Evolutionary conservation across 2,113 vertebrate genomes (phyloP), one percentile per base, ranked within the genome.

Genomic region (Daubentonia madagascariensis): DNA sequence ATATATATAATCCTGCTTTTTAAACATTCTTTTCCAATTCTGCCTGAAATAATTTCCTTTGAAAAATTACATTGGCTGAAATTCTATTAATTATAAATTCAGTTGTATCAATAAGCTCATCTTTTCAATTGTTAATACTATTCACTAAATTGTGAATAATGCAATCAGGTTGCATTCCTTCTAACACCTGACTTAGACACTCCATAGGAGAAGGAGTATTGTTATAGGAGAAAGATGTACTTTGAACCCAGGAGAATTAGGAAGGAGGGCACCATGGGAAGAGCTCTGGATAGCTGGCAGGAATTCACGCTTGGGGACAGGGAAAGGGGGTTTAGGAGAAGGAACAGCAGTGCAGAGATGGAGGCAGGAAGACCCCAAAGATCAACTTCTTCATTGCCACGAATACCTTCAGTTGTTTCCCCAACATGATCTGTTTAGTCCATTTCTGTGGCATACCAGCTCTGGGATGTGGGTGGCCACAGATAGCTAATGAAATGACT

Each of bases 21-120:
- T 78, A 91, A 93, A 92, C 13, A 72, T 75, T 54, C 48, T 92
- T 54, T 91, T 73, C 45, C 89, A 76, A 67, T 93, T 75, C 40
- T 61, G 25, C 30, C 57, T 92, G 30, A 92, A 94, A 45, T 75
- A 94, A 84, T 50, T 96, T 96, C 20, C 35, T 97, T 86, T 32
- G 11, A 80, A 94, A 90, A 87, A 13, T 90, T 63, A 70, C 40
- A 48, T 7, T 83, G 54, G 23, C 37, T 45, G 25, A 67, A 97
- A 84, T 40, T 50, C 48, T 59, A 11, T 92, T 59, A 23, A 0
- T 75, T 76, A 3, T 45, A 68, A 76, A 75, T 73, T 86, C 32
- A 28, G 8, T 8, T 45, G 18, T 78, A 50, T 70, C 67, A 45
- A 32, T 48, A 50, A 87, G 30, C 57, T 91, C 43, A 84, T 87